Conservation (phyloP, 2,797 vertebrate species). For the Anabas testudineus region DNA sequence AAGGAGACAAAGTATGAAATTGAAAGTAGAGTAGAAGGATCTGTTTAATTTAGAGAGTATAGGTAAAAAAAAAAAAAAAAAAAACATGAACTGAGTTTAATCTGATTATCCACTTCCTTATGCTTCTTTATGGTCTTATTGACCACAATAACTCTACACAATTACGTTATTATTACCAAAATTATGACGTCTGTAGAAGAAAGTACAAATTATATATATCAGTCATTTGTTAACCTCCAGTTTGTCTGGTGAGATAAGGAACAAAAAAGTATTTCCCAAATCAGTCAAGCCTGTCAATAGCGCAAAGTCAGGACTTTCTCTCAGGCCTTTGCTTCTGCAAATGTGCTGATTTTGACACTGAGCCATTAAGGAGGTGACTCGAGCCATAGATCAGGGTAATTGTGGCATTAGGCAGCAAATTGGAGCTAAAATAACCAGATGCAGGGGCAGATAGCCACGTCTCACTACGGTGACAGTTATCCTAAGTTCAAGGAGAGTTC, state of each 20-base stretch:
- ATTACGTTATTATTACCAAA: conserved; percentile 4
- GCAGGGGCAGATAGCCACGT: conserved; percentile 91
- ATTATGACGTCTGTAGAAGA: conserved; percentile 19
- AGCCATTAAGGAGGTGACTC: conserved; percentile 90
- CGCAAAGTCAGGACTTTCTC: conserved; percentile 85
- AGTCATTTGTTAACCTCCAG: conserved; percentile 21
- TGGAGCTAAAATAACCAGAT: conserved; percentile 99
- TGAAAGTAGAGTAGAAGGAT: too few relatives aligned
- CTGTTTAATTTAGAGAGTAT: too few relatives aligned
- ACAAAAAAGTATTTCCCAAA: conserved; percentile 78
- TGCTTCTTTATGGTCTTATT: conserved; percentile 33
- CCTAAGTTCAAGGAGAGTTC: conserved; percentile 98
- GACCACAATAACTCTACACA: conserved; percentile 13
- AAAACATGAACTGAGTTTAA: conserved; percentile 1
- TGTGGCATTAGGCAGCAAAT: conserved; percentile 95
- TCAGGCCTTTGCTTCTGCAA: conserved; percentile 84
- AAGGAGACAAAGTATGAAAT: too few relatives aligned
- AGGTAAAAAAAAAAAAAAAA: neutral
- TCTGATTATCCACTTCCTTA: conserved; percentile 24
- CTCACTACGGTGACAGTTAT: conserved; percentile 86
- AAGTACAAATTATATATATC: conserved; percentile 12
- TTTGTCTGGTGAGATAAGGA: conserved; percentile 16
- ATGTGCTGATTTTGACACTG: conserved; percentile 90
- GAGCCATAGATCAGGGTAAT: conserved; percentile 94
- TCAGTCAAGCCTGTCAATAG: conserved; percentile 89